phyloP scores from a whole-genome alignment of 2,888 invertebrate genomes.

The Eupithecia subfuscata region DNA sequence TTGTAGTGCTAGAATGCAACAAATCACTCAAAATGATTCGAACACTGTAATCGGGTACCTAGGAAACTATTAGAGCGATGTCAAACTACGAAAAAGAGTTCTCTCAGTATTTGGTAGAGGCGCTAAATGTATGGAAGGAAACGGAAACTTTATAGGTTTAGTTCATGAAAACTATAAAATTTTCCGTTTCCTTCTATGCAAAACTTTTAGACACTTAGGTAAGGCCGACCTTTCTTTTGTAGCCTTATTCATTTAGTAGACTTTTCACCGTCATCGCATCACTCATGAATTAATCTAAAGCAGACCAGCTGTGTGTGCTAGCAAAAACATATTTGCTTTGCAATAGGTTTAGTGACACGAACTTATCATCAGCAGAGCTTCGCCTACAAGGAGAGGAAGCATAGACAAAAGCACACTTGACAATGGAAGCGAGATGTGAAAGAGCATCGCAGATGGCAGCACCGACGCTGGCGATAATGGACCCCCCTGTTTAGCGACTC shows the following conservation, averaged over 20 bases:
- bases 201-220: not conserved
- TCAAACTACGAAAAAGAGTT: too few species aligned
- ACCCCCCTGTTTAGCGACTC: constrained; percentile 63
- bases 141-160: not conserved
- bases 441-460: constrained; percentile 65
- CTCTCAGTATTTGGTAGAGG: too few species aligned
- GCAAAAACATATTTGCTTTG: not conserved
- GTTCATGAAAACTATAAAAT: too few species aligned
- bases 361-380: constrained; percentile 10
- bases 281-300: not conserved
- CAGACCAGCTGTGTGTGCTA: not conserved
- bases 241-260: not conserved
- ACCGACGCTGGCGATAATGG: constrained; percentile 65
- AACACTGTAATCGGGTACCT: too few species aligned
- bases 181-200: too few species aligned
- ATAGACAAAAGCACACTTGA: constrained; percentile 53
- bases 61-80: too few species aligned
- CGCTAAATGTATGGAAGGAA: not conserved
- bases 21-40: too few species aligned
- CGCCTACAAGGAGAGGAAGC: constrained; percentile 20
- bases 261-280: not conserved
- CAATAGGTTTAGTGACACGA: not conserved
- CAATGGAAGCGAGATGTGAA: constrained; percentile 60
- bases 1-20: too few species aligned
- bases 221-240: not conserved